Conservation (phyloP, 2,797 vertebrate genomes). For the Schizopygopsis pylzovi region DNA sequence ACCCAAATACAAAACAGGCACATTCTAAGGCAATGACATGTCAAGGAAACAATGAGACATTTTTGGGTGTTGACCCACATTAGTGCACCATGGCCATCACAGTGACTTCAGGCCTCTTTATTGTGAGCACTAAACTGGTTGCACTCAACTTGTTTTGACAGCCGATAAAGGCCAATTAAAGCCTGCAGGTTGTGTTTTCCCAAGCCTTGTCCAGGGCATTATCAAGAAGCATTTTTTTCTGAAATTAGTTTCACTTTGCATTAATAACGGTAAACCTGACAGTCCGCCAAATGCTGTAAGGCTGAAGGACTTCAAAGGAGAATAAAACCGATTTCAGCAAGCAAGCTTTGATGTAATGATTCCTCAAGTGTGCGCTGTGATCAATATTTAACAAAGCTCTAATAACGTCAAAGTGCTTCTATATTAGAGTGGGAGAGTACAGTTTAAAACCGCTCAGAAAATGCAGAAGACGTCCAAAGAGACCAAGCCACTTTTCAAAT, state of each 20-base stretch:
- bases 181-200: constrained; percentile 31
- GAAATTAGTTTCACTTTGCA: constrained; percentile 10
- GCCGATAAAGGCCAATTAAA: constrained; percentile 46
- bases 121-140: constrained; percentile 15
- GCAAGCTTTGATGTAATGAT: not conserved
- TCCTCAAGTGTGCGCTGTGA: constrained; percentile 17
- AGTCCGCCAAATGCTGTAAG: not conserved
- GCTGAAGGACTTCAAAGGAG: constrained; percentile 3
- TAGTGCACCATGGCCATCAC: not conserved
- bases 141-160: constrained; percentile 51
- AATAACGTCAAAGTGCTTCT: not conserved
- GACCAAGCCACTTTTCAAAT: not conserved
- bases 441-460: not conserved
- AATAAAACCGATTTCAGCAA: not conserved
- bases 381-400: constrained; percentile 33
- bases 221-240: constrained; percentile 27
- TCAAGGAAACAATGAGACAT: not conserved
- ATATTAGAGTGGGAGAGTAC: not conserved
- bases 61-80: constrained; percentile 29
- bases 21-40: not conserved
- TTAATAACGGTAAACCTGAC: constrained; percentile 1
- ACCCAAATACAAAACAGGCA: not conserved
- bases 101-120: not conserved
- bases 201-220: constrained; percentile 5
- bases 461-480: not conserved